Evolutionary conservation across 2,888 invertebrate species (phyloP).

Genomic region (Chorisops tibialis): DNA sequence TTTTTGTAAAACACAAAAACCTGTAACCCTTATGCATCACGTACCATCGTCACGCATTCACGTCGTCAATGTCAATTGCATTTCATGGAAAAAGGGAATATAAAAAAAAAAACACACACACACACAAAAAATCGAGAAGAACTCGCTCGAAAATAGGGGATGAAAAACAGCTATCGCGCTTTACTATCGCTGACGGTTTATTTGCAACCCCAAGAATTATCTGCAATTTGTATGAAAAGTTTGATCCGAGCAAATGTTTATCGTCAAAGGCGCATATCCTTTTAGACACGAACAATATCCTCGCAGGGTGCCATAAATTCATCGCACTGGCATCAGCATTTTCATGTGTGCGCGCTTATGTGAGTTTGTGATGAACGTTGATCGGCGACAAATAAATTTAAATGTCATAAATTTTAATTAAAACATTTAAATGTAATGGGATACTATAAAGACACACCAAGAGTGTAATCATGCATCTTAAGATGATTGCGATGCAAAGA

Average conservation of each 20-base stretch:
- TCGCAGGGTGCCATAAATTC: not conserved
- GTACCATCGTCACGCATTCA: too few species aligned
- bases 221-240: constrained; percentile 7
- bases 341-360: not conserved
- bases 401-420: constrained; percentile 11
- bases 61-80: too few species aligned
- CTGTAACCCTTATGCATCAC: too few species aligned
- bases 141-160: too few species aligned
- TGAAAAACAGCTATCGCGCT: too few species aligned
- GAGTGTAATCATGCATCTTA: too few species aligned
- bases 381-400: constrained; percentile 8
- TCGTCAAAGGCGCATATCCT: not conserved
- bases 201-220: not conserved
- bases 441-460: not conserved
- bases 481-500: too few species aligned
- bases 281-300: constrained; percentile 3
- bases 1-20: too few species aligned
- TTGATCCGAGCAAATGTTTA: not conserved
- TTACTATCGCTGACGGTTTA: too few species aligned
- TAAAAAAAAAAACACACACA: too few species aligned
- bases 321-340: constrained; percentile 6
- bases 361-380: not conserved
- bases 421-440: constrained; percentile 10
- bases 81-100: too few species aligned
- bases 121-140: too few species aligned